A percentile compares a stretch with the other conserved stretches of the same genome.
Evolutionary conservation across 2,113 vertebrate species (phyloP).

Genomic region (Ranitomeya variabilis): DNA sequence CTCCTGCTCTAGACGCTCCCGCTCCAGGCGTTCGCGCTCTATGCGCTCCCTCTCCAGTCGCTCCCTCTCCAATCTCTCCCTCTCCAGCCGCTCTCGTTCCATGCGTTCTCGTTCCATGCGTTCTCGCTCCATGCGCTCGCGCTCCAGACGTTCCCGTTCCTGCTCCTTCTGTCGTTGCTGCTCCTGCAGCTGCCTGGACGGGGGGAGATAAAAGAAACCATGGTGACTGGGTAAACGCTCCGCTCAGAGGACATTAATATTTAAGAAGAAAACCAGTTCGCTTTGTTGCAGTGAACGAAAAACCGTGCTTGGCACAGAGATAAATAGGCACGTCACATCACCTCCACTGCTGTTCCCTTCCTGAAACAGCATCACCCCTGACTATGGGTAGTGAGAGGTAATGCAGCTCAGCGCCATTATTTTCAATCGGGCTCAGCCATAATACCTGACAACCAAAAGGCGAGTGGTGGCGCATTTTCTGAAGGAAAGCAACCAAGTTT

Average conservation of each 20-base stretch:
- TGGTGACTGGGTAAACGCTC: constrained; percentile 52
- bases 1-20: constrained; percentile 69
- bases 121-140: constrained; percentile 76
- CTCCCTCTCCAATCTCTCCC: constrained; percentile 75
- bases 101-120: constrained; percentile 78
- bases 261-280: constrained; percentile 18
- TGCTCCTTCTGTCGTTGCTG: constrained; percentile 90
- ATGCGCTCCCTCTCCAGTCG: constrained; percentile 75
- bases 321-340: background rate
- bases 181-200: constrained; percentile 88
- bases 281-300: constrained; percentile 1
- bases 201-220: constrained; percentile 13
- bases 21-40: constrained; percentile 78
- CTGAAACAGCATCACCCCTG: too few species aligned
- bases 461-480: too few species aligned
- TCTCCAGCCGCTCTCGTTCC: constrained; percentile 78
- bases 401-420: too few species aligned
- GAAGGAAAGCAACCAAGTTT: too few species aligned
- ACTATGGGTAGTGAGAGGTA: too few species aligned
- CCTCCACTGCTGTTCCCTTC: too few species aligned
- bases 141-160: constrained; percentile 77
- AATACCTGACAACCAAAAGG: too few species aligned
- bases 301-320: background rate
- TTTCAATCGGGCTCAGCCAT: too few species aligned
- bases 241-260: constrained; percentile 47